A percentile compares a stretch with the other conserved stretches of the same genome.
Conservation (phyloP, 2,888 invertebrate genomes). For the Amphimallon solstitiale region DNA sequence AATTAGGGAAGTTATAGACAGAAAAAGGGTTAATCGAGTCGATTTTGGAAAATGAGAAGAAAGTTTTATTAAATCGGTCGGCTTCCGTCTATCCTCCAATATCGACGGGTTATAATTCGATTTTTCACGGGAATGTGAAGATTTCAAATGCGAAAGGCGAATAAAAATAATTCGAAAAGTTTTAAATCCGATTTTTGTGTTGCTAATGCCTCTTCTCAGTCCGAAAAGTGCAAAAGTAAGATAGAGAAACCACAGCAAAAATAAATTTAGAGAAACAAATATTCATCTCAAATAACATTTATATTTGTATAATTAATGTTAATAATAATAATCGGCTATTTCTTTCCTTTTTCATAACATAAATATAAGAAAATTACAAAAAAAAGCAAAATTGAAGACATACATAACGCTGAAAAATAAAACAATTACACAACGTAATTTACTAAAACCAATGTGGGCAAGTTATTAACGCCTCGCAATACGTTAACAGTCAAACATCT, state of each 20-base stretch:
- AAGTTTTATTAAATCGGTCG: slow-evolving; percentile 27
- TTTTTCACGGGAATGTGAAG: slow-evolving; percentile 26
- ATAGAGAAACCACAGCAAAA: not conserved
- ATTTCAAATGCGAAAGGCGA: not conserved
- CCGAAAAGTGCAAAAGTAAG: slow-evolving; percentile 3
- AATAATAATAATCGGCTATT: too few species aligned
- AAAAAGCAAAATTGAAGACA: too few species aligned
- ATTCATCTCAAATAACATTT: too few species aligned
- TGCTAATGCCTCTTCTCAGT: not conserved
- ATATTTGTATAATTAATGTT: too few species aligned
- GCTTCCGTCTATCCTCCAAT: not conserved
- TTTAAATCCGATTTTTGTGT: slow-evolving; percentile 24
- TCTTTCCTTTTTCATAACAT: too few species aligned
- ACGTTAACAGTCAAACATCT: too few species aligned
- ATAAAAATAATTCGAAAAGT: slow-evolving; percentile 31
- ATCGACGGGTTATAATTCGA: slow-evolving; percentile 29
- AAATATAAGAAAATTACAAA: too few species aligned
- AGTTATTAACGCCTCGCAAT: too few species aligned
- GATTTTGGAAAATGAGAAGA: slow-evolving; percentile 7
- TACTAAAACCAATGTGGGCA: too few species aligned
- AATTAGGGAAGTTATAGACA: slow-evolving; percentile 16
- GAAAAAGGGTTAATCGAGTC: slow-evolving; percentile 2
- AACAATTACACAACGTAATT: too few species aligned
- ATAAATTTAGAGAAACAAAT: too few species aligned
- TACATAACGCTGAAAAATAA: too few species aligned